Percentiles rank a stretch among this genome's conserved stretches.
Evolutionary conservation across 2,797 vertebrate genomes (phyloP).

Genomic region (Xerus rutilus): DNA sequence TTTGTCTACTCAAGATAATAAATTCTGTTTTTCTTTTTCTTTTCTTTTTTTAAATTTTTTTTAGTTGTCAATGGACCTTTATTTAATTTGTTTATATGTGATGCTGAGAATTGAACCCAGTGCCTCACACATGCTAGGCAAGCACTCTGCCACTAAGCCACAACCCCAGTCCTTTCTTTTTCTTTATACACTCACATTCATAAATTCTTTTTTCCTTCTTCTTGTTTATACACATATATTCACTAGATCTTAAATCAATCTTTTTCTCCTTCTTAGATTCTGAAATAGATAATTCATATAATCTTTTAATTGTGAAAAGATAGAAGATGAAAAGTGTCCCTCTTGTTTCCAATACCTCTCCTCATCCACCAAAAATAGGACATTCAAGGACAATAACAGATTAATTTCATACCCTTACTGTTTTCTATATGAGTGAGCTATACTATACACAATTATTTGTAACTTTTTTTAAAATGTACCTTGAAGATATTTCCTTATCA

Average conservation of each 20-base stretch:
- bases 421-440: neutral
- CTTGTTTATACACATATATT: neutral
- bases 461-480: neutral
- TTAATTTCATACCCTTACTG: neutral
- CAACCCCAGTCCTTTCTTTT: neutral
- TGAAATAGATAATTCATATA: neutral
- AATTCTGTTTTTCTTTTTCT: neutral
- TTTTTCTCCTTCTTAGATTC: neutral
- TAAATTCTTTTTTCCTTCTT: neutral
- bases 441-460: neutral
- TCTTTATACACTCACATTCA: neutral
- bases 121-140: too few relatives aligned
- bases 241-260: neutral
- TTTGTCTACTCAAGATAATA: slow-evolving; percentile 23
- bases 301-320: neutral
- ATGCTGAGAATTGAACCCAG: too few relatives aligned
- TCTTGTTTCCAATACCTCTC: neutral
- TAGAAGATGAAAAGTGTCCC: neutral
- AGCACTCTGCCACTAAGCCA: too few relatives aligned
- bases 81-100: too few relatives aligned
- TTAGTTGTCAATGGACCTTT: too few relatives aligned
- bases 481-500: neutral
- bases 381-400: neutral
- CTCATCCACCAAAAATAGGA: neutral
- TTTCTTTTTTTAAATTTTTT: too few relatives aligned